Conservation (phyloP, 2,113 vertebrate genomes). For the Damaliscus lunatus region DNA sequence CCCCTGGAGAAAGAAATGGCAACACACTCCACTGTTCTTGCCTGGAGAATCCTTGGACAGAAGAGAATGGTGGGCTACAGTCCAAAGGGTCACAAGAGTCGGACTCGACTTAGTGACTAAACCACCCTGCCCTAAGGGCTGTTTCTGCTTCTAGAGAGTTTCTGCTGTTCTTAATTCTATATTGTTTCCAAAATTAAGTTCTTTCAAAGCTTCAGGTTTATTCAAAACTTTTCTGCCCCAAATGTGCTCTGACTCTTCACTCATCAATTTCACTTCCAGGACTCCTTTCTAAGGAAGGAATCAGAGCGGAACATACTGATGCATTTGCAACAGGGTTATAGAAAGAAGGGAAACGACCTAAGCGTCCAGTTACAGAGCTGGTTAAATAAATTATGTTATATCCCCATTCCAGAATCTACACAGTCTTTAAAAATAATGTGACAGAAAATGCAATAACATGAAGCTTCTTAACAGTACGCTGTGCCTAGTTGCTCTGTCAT, state of each 20-base stretch:
- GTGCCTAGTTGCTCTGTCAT: not conserved
- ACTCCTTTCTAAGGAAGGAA: not conserved
- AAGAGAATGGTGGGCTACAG: not conserved
- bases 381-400: not conserved
- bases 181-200: not conserved
- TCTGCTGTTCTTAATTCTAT: not conserved
- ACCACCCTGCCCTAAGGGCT: not conserved
- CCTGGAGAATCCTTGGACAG: not conserved
- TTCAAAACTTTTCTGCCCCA: not conserved
- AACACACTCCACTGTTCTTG: not conserved
- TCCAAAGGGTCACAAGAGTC: not conserved
- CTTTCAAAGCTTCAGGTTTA: not conserved
- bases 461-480: not conserved
- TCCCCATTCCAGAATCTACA: not conserved
- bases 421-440: not conserved
- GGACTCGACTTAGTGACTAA: not conserved
- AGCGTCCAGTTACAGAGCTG: not conserved
- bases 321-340: not conserved
- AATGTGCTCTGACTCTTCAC: not conserved
- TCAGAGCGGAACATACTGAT: not conserved
- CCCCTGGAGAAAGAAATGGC: not conserved
- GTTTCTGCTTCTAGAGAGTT: not conserved
- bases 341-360: not conserved
- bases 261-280: not conserved
- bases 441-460: not conserved